Percentiles rank a stretch among this genome's conserved stretches.
phyloP scores from a whole-genome alignment of 2,888 invertebrate genomes.

The Chydorus sphaericus region DNA sequence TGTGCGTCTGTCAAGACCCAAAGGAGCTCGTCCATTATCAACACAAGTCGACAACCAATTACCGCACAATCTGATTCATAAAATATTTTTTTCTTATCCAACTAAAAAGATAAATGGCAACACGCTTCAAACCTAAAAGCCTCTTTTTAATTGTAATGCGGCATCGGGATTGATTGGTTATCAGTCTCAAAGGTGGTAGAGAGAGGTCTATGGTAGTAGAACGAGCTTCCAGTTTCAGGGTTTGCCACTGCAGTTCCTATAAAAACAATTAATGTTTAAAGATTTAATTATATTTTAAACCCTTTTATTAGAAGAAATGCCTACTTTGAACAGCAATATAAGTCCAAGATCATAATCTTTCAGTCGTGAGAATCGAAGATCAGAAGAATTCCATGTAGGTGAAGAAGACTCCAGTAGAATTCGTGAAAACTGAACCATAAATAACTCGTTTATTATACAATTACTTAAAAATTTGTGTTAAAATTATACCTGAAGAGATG shows the following conservation, averaged over 20 bases:
- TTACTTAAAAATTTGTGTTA: not conserved
- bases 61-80: slow-evolving; percentile 69
- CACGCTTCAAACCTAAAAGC: slow-evolving; percentile 49
- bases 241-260: slow-evolving; percentile 83
- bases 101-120: not conserved
- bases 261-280: not conserved
- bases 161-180: slow-evolving; percentile 88
- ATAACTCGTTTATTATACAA: not conserved
- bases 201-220: slow-evolving; percentile 48
- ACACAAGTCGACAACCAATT: slow-evolving; percentile 73
- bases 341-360: slow-evolving; percentile 79
- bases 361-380: slow-evolving; percentile 77
- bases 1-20: slow-evolving; percentile 96
- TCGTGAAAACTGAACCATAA: slow-evolving; percentile 57
- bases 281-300: not conserved
- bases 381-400: slow-evolving; percentile 73
- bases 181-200: slow-evolving; percentile 58
- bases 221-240: slow-evolving; percentile 84
- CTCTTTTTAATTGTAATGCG: slow-evolving; percentile 91
- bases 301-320: not conserved
- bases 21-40: slow-evolving; percentile 86
- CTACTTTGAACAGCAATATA: slow-evolving; percentile 75
- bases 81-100: not conserved
- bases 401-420: slow-evolving; percentile 87
- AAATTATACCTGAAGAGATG: slow-evolving; percentile 74